These are phyloP conservation scores for Drosophila helvetica DNA, from an alignment of 2,888 invertebrate genomes.

Conservation along the genomic window DNA sequence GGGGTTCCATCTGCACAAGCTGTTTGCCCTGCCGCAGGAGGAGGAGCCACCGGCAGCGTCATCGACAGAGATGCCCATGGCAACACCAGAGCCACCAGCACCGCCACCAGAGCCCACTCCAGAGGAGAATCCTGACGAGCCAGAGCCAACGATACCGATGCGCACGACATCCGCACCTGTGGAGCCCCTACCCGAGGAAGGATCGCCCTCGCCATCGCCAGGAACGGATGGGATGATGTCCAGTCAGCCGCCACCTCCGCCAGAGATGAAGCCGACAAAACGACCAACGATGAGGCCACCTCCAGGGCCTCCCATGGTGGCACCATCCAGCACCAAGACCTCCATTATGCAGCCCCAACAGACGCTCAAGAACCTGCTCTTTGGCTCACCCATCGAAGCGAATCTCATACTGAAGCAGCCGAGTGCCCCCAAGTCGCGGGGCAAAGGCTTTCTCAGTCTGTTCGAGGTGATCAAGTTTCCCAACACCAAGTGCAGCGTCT, in stretches of 20 bases:
- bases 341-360: constrained; percentile 78
- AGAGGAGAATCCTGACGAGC: constrained; percentile 39
- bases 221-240: constrained; percentile 43
- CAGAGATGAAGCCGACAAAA: constrained; percentile 9
- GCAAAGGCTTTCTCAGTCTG: constrained; percentile 86
- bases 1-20: constrained; percentile 64
- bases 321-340: constrained; percentile 61
- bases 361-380: constrained; percentile 73
- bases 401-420: constrained; percentile 75
- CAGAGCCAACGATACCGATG: constrained; percentile 66
- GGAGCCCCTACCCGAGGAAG: constrained; percentile 26
- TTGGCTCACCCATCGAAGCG: constrained; percentile 75
- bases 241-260: constrained; percentile 17
- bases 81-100: constrained; percentile 35
- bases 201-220: constrained; percentile 23
- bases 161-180: constrained; percentile 43
- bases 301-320: constrained; percentile 24
- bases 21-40: constrained; percentile 59
- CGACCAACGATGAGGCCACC: constrained; percentile 39
- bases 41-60: constrained; percentile 37
- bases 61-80: constrained; percentile 44
- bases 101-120: constrained; percentile 27
- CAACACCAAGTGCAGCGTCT: constrained; percentile 86
- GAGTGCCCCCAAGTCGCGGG: constrained; percentile 65
- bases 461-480: constrained; percentile 89